Base-by-base conservation (phyloP, 2,113 vertebrate genomes). In the Heterochromis multidens region DNA sequence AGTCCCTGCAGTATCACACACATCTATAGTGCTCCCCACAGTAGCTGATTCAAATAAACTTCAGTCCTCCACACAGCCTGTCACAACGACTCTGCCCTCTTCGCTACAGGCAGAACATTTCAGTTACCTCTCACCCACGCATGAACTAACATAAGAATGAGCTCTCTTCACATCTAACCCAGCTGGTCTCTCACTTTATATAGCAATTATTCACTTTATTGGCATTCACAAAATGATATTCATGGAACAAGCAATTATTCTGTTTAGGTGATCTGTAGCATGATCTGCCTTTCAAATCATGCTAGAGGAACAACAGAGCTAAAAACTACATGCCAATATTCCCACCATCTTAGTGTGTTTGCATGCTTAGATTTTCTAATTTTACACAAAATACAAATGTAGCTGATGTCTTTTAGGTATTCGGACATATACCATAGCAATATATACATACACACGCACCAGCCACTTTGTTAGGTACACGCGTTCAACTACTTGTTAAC, bases 1-100 rank as follows among this genome's bases (percentile, higher is more conserved):
- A 33, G 4, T 67, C 59, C 46, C 23, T 19, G 43, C 35, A 57
- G 56, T 27, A 31, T 70, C 43, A 58, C 84, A 23, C 5, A 0
- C 54, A 46, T 23, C 35, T 31, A 25, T 29, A 72, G 14, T 35
- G 46, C 5, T 9, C 46, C 37, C 60, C 21, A 58, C 21, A 57
- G 9, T 0, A 40, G 60, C 43, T 61, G 57, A 79, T 46, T 61
- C 52, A 78, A 74, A 81, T 52, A 78, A 85, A 84, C 46, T 29
- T 57, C 37, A 60, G 52, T 58, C 8, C 59, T 72, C 56, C 65
- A 12, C 59, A 40, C 46, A 21, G 63, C 62, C 77, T 70, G 62
- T 81, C 79, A 86, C 82, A 82, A 82, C 57, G 63, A 60, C 78
- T 81, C 77, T 76, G 37, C 62, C 63, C 59, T 72, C 40, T 25